A percentile compares a stretch with the other conserved stretches of the same genome.
Conservation (phyloP, 2,888 invertebrate genomes). For the Caradrina clavipalpis region DNA sequence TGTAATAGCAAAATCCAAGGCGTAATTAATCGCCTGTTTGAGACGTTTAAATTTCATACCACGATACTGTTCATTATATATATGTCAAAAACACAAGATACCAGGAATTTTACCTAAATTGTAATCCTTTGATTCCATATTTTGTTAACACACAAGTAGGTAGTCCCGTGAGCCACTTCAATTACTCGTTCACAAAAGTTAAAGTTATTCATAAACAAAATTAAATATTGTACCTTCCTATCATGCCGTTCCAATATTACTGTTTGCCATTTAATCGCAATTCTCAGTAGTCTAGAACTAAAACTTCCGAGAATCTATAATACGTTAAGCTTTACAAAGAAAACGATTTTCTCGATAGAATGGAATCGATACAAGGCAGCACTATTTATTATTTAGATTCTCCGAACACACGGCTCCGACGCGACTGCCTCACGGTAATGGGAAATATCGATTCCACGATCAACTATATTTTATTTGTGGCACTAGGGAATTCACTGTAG, state of each 20-base stretch:
- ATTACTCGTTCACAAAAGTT: background rate
- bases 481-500: conserved; percentile 20
- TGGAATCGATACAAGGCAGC: conserved; percentile 29
- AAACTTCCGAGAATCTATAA: conserved; percentile 2
- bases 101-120: too few relatives aligned
- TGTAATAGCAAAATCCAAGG: too few relatives aligned
- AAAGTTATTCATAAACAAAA: background rate
- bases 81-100: too few relatives aligned
- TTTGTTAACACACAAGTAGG: too few relatives aligned
- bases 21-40: too few relatives aligned
- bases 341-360: conserved; percentile 37
- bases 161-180: too few relatives aligned
- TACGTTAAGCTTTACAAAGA: conserved; percentile 17
- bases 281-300: background rate
- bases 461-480: conserved; percentile 41
- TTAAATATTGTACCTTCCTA: too few relatives aligned
- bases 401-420: conserved; percentile 57
- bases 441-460: conserved; percentile 69
- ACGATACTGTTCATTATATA: too few relatives aligned
- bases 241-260: background rate
- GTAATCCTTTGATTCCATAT: too few relatives aligned
- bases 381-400: conserved; percentile 71
- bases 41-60: too few relatives aligned
- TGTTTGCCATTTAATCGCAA: background rate
- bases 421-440: conserved; percentile 58